Evolutionary conservation across 2,888 invertebrate genomes (phyloP), one percentile per base, ranked within the genome.

Genomic region (Aleiodes testaceus): DNA sequence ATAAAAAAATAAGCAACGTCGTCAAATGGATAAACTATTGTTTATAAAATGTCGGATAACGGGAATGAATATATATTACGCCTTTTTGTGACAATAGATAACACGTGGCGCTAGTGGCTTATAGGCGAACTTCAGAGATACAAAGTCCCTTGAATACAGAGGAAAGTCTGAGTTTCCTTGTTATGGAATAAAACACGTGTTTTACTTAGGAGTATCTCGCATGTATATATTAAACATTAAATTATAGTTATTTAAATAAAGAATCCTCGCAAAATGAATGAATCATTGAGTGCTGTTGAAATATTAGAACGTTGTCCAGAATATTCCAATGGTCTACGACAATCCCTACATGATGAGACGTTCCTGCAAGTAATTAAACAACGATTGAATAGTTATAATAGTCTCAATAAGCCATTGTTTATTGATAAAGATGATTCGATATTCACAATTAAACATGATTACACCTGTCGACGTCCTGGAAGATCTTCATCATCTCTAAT

Each of bases 1-100:
- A 26, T 26, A 26, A 26, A 9, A 20, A 20, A 44, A 44, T 2
- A 16, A 11, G 42, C 44, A 42, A 61, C 22, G 22, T 63, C 22
- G 12, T 55, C 55, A 63, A 63, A 63, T 3, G 11, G n/a, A 45
- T 47, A 49, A 36, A 59, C 59, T 45, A 66, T 67, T 71, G 71
- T 71, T 71, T 71, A 71, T 71, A 61, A 67, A 71, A 71, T 71
- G 71, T 71, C 71, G 67, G 67, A 61, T 61, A 42, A 49, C 44
- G 20, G 22, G 47, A 45, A 18, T 14, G 44, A 26, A 11, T 36
- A 6, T 63, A 18, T 61, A 18, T 18, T n/a, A 61, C 11, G 16
- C 9, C 16, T 14, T 47, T 47, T 16, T 36, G n/a, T 5, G 20
- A 53, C 53, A 53, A 53, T 30, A 7, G 36, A 6, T 59, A 42